These are phyloP conservation scores for Latrodectus elegans DNA, from an alignment of 2,888 invertebrate species.

Conservation along the genomic window DNA sequence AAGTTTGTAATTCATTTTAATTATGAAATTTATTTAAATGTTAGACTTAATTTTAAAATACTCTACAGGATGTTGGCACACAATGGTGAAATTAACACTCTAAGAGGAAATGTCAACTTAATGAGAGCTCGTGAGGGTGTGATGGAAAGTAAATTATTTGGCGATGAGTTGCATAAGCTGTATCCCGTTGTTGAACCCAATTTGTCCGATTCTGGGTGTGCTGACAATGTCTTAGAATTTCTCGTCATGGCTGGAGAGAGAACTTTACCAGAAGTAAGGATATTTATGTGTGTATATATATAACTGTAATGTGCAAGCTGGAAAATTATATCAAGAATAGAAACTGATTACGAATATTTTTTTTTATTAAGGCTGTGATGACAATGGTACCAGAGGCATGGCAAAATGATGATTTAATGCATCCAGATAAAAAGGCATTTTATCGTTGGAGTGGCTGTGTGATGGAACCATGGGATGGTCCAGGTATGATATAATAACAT, in stretches of 20 bases:
- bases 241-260: constrained; percentile 93
- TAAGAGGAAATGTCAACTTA: constrained; percentile 97
- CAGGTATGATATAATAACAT: constrained; percentile 72
- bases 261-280: constrained; percentile 85
- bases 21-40: no score
- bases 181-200: constrained; percentile 98
- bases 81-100: constrained; percentile 99
- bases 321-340: no score
- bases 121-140: constrained; percentile 99
- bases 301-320: no score
- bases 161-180: constrained; percentile 87
- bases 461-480: constrained; percentile 99
- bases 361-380: constrained; percentile 86
- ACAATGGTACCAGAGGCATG: constrained; percentile 99
- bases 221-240: constrained; percentile 98
- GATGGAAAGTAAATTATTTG: constrained; percentile 90
- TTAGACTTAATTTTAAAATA: constrained; percentile 20
- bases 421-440: constrained; percentile 92
- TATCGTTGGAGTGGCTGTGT: constrained; percentile 97
- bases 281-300: no score
- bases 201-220: constrained; percentile 97
- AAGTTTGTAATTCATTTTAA: no score
- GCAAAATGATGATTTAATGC: constrained; percentile 96
- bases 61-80: constrained; percentile 88
- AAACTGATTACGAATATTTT: neutral